Percentiles rank a stretch among this genome's conserved stretches.
phyloP scores from a whole-genome alignment of 2,888 invertebrate genomes.

The Drosophila fulvimacula region DNA sequence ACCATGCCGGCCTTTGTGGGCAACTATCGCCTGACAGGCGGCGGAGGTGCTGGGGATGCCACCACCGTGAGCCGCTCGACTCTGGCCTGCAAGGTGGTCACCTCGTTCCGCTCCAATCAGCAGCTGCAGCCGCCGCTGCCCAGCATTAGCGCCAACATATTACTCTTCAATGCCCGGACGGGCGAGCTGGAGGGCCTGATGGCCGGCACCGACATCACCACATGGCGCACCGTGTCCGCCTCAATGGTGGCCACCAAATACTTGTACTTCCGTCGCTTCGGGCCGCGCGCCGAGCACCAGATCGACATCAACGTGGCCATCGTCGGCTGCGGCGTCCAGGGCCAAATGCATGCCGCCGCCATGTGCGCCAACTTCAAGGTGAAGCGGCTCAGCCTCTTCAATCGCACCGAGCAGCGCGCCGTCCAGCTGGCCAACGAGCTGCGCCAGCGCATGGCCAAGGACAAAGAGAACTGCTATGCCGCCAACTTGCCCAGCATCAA shows the following conservation, averaged over 20 bases:
- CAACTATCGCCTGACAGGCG: slow-evolving; percentile 71
- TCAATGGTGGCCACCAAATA: slow-evolving; percentile 86
- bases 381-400: slow-evolving; percentile 86
- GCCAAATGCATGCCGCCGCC: slow-evolving; percentile 85
- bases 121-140: slow-evolving; percentile 81
- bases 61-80: slow-evolving; percentile 55
- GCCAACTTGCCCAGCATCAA: slow-evolving; percentile 8
- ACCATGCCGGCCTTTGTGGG: slow-evolving; percentile 86
- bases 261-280: slow-evolving; percentile 82
- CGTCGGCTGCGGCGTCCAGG: slow-evolving; percentile 86
- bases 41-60: slow-evolving; percentile 61
- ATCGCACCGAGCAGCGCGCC: slow-evolving; percentile 84
- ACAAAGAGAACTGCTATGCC: background rate
- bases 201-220: slow-evolving; percentile 86
- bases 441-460: slow-evolving; percentile 1
- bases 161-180: slow-evolving; percentile 84
- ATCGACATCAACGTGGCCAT: slow-evolving; percentile 81
- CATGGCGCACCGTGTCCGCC: slow-evolving; percentile 87
- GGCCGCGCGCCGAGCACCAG: slow-evolving; percentile 30
- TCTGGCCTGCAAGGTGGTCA: slow-evolving; percentile 86
- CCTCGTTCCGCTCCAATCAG: slow-evolving; percentile 84
- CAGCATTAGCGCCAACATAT: slow-evolving; percentile 85
- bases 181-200: slow-evolving; percentile 85
- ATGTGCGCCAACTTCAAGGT: slow-evolving; percentile 85
- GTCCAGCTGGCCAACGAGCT: slow-evolving; percentile 81